Percentiles rank a stretch among this genome's conserved stretches.
phyloP scores from a whole-genome alignment of 1,140 invertebrate species.

The Papilio dardanus region DNA sequence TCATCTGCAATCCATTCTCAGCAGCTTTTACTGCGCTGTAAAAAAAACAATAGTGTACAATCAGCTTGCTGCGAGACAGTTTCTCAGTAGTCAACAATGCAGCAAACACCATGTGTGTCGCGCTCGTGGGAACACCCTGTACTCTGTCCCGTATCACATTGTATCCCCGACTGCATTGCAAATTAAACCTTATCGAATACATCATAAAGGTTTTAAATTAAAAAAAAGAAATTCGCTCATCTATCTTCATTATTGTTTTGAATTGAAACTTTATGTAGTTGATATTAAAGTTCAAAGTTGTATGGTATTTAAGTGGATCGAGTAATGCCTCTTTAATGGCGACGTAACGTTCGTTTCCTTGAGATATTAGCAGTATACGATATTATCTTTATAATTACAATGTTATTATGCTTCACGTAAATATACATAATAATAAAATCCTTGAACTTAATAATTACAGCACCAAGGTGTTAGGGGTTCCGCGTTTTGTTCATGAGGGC shows the following conservation, averaged over 20 bases:
- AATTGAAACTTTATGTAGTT: conserved; percentile 8
- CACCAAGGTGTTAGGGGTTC: neutral
- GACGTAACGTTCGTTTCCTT: conserved; percentile 19
- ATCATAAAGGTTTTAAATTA: neutral
- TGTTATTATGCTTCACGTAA: neutral
- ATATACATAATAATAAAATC: neutral
- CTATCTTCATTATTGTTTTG: neutral
- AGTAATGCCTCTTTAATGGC: conserved; percentile 30
- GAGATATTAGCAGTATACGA: conserved; percentile 15
- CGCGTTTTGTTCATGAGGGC: too few species aligned
- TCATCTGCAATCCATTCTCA: conserved; percentile 20
- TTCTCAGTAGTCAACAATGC: conserved; percentile 38
- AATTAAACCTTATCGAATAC: neutral
- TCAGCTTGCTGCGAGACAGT: conserved; percentile 18
- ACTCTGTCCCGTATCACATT: conserved; percentile 23
- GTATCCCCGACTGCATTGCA: conserved; percentile 7
- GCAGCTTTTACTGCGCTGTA: neutral
- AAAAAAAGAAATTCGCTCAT: conserved; percentile 2
- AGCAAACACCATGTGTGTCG: conserved; percentile 27
- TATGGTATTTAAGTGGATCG: neutral
- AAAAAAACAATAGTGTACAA: neutral
- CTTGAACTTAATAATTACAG: neutral
- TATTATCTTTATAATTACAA: conserved; percentile 14
- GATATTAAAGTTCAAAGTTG: neutral
- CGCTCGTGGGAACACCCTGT: conserved; percentile 29